phyloP scores from a whole-genome alignment of 2,888 invertebrate species.

The Serrognathus titanus region DNA sequence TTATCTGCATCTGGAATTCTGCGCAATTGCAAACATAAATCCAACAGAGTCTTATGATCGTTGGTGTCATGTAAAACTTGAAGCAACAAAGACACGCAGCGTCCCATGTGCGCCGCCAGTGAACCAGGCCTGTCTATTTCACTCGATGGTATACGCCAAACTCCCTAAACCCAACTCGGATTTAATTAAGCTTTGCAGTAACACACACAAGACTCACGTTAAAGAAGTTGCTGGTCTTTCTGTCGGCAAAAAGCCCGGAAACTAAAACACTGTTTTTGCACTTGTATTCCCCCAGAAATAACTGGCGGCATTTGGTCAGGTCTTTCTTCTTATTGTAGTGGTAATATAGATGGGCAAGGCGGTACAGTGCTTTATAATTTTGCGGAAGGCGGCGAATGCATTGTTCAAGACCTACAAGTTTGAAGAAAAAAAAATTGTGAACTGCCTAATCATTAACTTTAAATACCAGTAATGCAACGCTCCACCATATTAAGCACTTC shows the following conservation, averaged over 20 bases:
- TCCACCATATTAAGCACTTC: conserved; percentile 43
- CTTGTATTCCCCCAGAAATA: conserved; percentile 67
- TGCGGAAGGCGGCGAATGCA: conserved; percentile 83
- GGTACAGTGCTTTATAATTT: conserved; percentile 90
- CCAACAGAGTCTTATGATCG: conserved; percentile 76
- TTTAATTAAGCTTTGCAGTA: too few species aligned
- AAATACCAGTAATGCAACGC: conserved; percentile 39
- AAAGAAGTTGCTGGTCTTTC: conserved; percentile 83
- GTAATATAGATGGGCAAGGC: conserved; percentile 80
- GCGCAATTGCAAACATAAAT: conserved; percentile 74
- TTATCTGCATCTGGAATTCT: conserved; percentile 83
- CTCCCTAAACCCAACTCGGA: conserved; percentile 53
- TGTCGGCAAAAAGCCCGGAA: conserved; percentile 80
- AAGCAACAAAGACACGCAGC: conserved; percentile 76
- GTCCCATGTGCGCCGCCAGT: conserved; percentile 86
- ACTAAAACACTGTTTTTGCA: conserved; percentile 65
- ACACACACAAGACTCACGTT: conserved; percentile 62
- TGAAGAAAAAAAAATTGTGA: not conserved
- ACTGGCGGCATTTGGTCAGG: conserved; percentile 65
- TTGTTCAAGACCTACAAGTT: conserved; percentile 73
- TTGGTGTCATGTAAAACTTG: conserved; percentile 75
- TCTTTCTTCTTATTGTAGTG: conserved; percentile 65
- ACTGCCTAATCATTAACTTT: not conserved
- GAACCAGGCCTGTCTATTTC: conserved; percentile 92
- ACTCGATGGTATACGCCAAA: conserved; percentile 86